phyloP scores from a whole-genome alignment of 2,797 vertebrate genomes.

The Merluccius polli region DNA sequence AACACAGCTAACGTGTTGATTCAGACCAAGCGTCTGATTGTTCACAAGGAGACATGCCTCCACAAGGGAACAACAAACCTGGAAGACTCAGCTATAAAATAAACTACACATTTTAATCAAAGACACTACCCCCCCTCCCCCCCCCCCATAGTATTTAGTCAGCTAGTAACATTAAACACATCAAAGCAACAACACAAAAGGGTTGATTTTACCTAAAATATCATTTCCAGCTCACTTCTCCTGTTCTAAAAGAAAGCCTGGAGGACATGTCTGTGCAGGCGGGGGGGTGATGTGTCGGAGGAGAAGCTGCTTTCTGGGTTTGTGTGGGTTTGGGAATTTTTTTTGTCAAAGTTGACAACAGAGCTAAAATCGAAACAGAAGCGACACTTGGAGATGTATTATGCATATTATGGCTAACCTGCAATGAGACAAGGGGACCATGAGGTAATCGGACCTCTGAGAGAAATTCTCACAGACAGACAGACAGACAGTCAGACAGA shows the following conservation, averaged over 20 bases:
- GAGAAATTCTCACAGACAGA: no score
- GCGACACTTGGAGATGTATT: not conserved
- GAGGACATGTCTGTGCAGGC: constrained; percentile 53
- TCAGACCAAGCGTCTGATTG: not conserved
- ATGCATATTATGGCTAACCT: not conserved
- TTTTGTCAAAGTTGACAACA: constrained; percentile 7
- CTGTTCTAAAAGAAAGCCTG: constrained; percentile 17
- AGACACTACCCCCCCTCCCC: constrained; percentile 11
- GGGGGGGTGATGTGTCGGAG: constrained; percentile 34
- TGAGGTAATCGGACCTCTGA: no score
- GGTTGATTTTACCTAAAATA: constrained; percentile 31
- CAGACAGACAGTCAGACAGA: no score
- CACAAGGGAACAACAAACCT: not conserved
- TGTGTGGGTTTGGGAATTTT: constrained; percentile 37
- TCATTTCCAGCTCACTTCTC: constrained; percentile 50
- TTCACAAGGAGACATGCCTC: not conserved
- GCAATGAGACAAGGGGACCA: not conserved
- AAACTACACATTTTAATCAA: not conserved
- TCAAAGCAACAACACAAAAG: not conserved
- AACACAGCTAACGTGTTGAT: not conserved
- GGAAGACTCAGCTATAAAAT: not conserved
- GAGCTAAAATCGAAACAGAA: not conserved
- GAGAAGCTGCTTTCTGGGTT: constrained; percentile 41
- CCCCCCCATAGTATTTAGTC: constrained; percentile 19
- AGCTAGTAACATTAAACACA: not conserved